phyloP scores from a whole-genome alignment of 2,113 vertebrate genomes.

The Collichthys lucidus region DNA sequence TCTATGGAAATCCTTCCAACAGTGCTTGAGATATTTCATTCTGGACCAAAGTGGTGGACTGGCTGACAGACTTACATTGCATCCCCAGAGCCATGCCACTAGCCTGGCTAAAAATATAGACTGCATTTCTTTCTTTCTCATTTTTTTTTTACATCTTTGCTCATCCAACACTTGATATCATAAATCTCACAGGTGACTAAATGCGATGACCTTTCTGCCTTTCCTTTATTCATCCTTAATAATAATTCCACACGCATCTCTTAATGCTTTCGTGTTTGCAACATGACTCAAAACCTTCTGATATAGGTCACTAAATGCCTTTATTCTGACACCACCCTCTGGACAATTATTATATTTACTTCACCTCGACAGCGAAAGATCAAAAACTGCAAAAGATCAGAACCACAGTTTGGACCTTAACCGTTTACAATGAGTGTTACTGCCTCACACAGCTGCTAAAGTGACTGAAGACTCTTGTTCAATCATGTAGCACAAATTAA shows the following conservation, averaged over 20 bases:
- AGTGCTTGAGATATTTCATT: neutral
- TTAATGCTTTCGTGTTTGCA: neutral
- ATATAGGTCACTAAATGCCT: neutral
- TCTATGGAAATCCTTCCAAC: neutral
- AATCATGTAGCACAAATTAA: neutral
- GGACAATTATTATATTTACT: neutral
- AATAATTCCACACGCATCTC: neutral
- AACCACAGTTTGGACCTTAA: neutral
- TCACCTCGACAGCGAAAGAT: neutral
- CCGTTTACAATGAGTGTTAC: neutral
- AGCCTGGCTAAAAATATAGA: neutral
- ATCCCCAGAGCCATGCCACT: neutral
- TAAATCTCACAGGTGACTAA: neutral
- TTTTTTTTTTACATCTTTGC: neutral
- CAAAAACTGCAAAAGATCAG: constrained; percentile 3
- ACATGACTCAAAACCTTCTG: constrained; percentile 1
- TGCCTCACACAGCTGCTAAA: neutral
- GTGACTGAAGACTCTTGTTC: neutral
- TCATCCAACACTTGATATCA: neutral
- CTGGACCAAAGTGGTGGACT: neutral
- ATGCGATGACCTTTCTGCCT: constrained; percentile 1
- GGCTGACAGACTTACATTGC: neutral
- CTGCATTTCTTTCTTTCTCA: neutral
- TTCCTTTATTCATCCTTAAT: neutral
- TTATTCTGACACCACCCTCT: neutral